Evolutionary conservation across 2,113 vertebrate genomes (phyloP).

Genomic region (Sakesphorus luctuosus): DNA sequence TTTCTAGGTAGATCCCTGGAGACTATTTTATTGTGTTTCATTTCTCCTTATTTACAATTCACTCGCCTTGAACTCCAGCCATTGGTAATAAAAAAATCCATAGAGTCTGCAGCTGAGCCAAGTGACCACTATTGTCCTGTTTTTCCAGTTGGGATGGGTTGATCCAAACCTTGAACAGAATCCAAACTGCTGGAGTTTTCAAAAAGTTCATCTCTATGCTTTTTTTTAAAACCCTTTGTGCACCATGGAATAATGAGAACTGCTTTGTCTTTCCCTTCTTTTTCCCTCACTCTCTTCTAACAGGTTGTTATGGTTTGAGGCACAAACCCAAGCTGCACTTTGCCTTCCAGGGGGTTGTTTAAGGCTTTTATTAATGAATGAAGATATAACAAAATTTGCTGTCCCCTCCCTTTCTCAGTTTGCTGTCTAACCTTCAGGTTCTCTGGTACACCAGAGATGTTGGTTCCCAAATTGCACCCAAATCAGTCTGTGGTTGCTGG

Average conservation of each 20-base stretch:
- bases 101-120: conserved; percentile 17
- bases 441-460: background rate
- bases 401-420: background rate
- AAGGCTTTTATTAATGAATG: background rate
- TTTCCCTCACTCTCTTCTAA: background rate
- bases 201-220: background rate
- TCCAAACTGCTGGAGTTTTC: conserved; percentile 15
- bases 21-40: conserved; percentile 54
- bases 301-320: background rate
- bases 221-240: conserved; percentile 38
- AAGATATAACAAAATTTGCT: background rate
- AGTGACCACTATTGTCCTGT: conserved; percentile 13
- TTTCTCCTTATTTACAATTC: conserved; percentile 56
- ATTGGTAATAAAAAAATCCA: conserved; percentile 49
- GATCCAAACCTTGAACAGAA: conserved; percentile 17
- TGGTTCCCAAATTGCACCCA: background rate
- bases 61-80: conserved; percentile 35
- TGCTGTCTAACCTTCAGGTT: background rate
- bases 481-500: background rate
- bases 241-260: background rate
- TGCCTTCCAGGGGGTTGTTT: background rate
- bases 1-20: conserved; percentile 53
- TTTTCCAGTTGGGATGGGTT: conserved; percentile 1
- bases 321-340: background rate
- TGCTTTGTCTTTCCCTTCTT: background rate